A percentile compares a stretch with the other conserved stretches of the same genome.
Conservation (phyloP, 2,113 vertebrate species). For the Eonycteris spelaea region DNA sequence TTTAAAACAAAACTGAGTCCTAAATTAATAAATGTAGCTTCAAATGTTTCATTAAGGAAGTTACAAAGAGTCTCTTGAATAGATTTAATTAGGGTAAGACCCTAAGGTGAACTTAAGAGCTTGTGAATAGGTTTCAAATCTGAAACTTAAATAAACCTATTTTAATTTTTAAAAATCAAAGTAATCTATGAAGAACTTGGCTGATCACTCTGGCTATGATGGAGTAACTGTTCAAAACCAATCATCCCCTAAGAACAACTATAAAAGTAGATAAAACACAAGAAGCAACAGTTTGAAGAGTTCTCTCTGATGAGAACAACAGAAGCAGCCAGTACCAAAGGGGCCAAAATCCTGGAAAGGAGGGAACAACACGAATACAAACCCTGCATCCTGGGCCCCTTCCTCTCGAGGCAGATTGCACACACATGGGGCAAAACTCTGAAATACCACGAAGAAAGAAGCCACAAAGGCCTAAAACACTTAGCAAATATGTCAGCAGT, state of each 20-base stretch:
- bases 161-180: constrained; percentile 13
- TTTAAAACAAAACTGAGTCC: background rate
- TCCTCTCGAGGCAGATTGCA: background rate
- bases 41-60: background rate
- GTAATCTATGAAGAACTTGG: background rate
- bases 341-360: background rate
- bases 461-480: background rate
- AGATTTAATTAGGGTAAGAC: background rate
- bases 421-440: background rate
- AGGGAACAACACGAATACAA: background rate
- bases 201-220: background rate
- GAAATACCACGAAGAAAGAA: background rate
- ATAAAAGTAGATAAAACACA: background rate
- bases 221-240: background rate
- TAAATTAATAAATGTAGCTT: background rate
- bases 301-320: background rate
- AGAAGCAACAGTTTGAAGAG: background rate
- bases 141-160: background rate
- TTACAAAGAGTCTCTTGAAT: background rate
- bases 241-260: background rate
- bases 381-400: background rate
- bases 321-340: background rate
- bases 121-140: background rate
- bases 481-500: background rate
- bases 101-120: background rate